Evolutionary conservation across 1,140 invertebrate species (phyloP), one percentile per base, ranked within the genome.

Genomic region (Kradibia gibbosae): DNA sequence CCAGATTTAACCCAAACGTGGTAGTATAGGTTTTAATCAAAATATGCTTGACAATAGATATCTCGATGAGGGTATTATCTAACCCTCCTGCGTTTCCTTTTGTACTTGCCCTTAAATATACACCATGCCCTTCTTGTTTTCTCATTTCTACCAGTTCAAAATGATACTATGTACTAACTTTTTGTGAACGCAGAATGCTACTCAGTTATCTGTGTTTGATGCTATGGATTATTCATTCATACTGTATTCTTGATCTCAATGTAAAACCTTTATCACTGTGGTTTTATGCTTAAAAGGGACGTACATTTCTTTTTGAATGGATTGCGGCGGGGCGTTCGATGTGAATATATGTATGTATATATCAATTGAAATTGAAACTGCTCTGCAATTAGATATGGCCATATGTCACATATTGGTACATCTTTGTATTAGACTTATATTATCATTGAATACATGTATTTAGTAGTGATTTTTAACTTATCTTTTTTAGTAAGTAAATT

Each of bases 281-380:
- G 62, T 65, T 65, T 1, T 67, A 67, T 25, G 36, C 34, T 67
- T 20, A 67, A 65, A 67, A 67, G 34, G 28, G 15, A 67, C 8
- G 11, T 62, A 67, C 4, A n/a, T 15, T 62, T 67, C 36, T 67
- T n/a, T 62, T 65, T 39, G 0, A 67, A 39, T 39, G 20, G 39
- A 67, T 39, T 67, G 22, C 34, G 36, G 13, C 22, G 28, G 62
- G 62, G 34, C 39, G 34, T 39, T 67, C 5, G n/a, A n/a, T 17
- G 28, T 39, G 62, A 36, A 67, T 67, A 67, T 15, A 34, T 67
- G 62, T 20, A 67, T 67, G 39, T 15, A 34, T 67, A 20, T 67
- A 67, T 22, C 62, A 39, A 67, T 39, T 39, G 34, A 67, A 67
- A 67, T 17, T 67, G 62, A 67, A 62, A 62, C 60, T 62, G 17